Conservation (phyloP, 23 tunicate species). For the Corella eumyota region DNA sequence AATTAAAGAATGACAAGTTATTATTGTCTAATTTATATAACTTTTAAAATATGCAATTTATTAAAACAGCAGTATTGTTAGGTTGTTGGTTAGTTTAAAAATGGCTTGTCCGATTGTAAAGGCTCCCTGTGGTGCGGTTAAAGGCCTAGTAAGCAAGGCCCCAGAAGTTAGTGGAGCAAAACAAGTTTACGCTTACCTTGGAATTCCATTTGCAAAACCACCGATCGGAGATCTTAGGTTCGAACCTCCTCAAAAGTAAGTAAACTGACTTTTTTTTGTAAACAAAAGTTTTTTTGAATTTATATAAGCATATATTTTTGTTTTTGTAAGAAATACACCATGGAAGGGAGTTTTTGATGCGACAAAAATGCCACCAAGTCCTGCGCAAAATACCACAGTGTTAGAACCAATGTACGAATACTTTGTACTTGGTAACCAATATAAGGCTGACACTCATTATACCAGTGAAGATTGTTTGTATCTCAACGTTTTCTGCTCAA, state of each 20-base stretch:
- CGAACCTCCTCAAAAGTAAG: constrained; percentile 22
- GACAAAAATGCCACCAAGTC: neutral
- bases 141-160: neutral
- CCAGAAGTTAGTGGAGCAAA: constrained; percentile 11
- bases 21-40: too few species aligned
- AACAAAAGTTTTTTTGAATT: too few species aligned
- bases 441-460: neutral
- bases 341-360: constrained; percentile 15
- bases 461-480: constrained; percentile 13
- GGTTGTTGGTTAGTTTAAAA: too few species aligned
- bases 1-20: too few species aligned
- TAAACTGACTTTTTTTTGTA: neutral
- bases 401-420: neutral
- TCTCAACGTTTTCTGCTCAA: neutral
- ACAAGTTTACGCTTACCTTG: constrained; percentile 7
- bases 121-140: constrained; percentile 1
- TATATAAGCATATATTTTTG: too few species aligned
- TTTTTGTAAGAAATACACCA: constrained; percentile 9
- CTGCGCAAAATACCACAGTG: neutral
- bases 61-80: too few species aligned
- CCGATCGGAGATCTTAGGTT: constrained; percentile 17
- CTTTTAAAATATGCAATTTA: too few species aligned
- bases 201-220: constrained; percentile 15
- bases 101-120: constrained; percentile 7
- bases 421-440: neutral